Base-by-base conservation (phyloP, 2,888 invertebrate species). In the Pardosa pseudoannulata region DNA sequence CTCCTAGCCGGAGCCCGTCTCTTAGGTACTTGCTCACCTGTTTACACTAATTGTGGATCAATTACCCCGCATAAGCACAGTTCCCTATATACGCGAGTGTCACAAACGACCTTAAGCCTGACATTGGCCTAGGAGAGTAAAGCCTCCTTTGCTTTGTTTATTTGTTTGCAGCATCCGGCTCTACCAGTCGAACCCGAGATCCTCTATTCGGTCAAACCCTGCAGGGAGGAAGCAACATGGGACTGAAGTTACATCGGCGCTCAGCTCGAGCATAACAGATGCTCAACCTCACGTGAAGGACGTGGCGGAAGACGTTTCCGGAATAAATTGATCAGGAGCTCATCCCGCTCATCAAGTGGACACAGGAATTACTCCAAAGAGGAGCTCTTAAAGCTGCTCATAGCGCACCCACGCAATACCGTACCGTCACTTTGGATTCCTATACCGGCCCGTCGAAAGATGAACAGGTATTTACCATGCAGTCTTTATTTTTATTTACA, bases 111-210 rank as follows among this genome's bases (percentile, higher is more conserved):
- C 83, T 83, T 83, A 71, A 68, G 31, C 82, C 70, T 76, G 81
- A 81, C 81, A 81, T 81, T 81, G 74, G 75, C 81, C 81, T 81
- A 56, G 68, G 70, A 56, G 80, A 75, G 46, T 62, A 70, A 65
- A 31, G 23, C 27, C 1, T 39, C 41, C 16, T 36, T 70, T 39
- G 16, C 39, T 41, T 67, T 64, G 39, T 39, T 68, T 75, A 73
- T 81, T 75, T 74, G 65, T 70, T 81, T 31, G 28, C 41, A 81
- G 83, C 83, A 83, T 83, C 83, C 83, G 83, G 83, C 76, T 83
- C 62, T 68, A 68, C 68, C 75, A 50, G 75, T 68, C 79, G 79
- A 78, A 78, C 78, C 65, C 56, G 16, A 68, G 56, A 80, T 73
- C 73, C 39, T 65, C 83, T 71, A 72, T 64, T 78, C 83, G 83